phyloP scores from a whole-genome alignment of 2,888 invertebrate species.

The Patella depressa region DNA sequence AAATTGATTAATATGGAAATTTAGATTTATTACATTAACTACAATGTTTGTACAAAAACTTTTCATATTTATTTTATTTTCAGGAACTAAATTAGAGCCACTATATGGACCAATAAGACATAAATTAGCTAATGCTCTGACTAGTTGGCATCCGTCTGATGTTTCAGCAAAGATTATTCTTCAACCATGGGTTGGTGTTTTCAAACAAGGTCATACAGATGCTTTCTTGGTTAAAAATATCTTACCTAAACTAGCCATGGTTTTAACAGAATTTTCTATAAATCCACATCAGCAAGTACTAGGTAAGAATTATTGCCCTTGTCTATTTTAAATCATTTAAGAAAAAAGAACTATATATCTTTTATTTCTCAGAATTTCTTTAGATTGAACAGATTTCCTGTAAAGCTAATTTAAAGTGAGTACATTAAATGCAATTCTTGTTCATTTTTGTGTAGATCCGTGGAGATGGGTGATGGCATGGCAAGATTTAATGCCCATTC shows the following conservation, averaged over 20 bases:
- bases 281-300: slow-evolving; percentile 69
- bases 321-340: no score
- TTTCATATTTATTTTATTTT: slow-evolving; percentile 4
- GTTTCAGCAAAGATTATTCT: slow-evolving; percentile 92
- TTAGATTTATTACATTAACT: neutral
- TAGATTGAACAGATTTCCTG: neutral
- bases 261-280: slow-evolving; percentile 67
- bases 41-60: neutral
- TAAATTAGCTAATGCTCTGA: slow-evolving; percentile 88
- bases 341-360: neutral
- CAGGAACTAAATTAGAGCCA: slow-evolving; percentile 71
- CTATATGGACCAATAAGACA: slow-evolving; percentile 93
- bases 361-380: neutral
- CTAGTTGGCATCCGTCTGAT: slow-evolving; percentile 97
- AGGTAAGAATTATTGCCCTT: slow-evolving; percentile 45
- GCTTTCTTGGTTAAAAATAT: slow-evolving; percentile 85
- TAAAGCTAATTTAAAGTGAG: neutral
- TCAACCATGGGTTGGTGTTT: slow-evolving; percentile 88
- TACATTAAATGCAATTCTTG: neutral
- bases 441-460: slow-evolving; percentile 76
- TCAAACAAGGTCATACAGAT: slow-evolving; percentile 80
- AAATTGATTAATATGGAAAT: neutral
- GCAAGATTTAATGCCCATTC: slow-evolving; percentile 86
- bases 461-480: slow-evolving; percentile 97
- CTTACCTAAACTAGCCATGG: slow-evolving; percentile 68